Conservation (phyloP, 1,140 invertebrate genomes). For the Lycorma delicatula region DNA sequence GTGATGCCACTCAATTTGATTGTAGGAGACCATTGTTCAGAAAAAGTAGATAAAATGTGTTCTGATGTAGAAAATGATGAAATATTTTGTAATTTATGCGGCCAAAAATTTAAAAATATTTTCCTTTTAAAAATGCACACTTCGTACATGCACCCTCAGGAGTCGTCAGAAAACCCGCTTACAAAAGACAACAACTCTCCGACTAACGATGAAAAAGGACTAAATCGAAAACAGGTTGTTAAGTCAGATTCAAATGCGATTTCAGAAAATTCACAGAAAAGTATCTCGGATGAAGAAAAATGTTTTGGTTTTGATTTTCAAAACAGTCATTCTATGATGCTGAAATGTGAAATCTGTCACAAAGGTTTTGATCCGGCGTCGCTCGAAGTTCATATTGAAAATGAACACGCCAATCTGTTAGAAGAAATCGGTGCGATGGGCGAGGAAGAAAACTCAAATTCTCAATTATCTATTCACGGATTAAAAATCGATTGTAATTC, state of each 20-base stretch:
- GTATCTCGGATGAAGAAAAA: no score
- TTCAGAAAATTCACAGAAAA: no score
- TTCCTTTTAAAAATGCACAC: constrained; percentile 21
- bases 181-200: no score
- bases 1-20: constrained; percentile 23
- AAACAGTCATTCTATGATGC: constrained; percentile 84
- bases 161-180: no score
- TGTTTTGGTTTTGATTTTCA: no score
- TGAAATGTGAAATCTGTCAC: constrained; percentile 58
- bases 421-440: constrained; percentile 34
- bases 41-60: constrained; percentile 13
- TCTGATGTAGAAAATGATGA: constrained; percentile 7
- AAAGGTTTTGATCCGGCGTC: constrained; percentile 48
- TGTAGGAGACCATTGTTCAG: constrained; percentile 12
- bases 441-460: constrained; percentile 25
- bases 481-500: constrained; percentile 29
- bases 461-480: constrained; percentile 4
- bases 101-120: constrained; percentile 12
- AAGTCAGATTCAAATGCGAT: no score
- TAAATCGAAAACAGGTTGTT: no score
- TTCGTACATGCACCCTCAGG: constrained; percentile 3
- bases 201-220: no score
- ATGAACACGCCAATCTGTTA: constrained; percentile 45
- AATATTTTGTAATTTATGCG: constrained; percentile 18
- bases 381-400: constrained; percentile 49